These are phyloP conservation scores for Chydorus sphaericus DNA, from an alignment of 2,888 invertebrate species.

Conservation along the genomic window DNA sequence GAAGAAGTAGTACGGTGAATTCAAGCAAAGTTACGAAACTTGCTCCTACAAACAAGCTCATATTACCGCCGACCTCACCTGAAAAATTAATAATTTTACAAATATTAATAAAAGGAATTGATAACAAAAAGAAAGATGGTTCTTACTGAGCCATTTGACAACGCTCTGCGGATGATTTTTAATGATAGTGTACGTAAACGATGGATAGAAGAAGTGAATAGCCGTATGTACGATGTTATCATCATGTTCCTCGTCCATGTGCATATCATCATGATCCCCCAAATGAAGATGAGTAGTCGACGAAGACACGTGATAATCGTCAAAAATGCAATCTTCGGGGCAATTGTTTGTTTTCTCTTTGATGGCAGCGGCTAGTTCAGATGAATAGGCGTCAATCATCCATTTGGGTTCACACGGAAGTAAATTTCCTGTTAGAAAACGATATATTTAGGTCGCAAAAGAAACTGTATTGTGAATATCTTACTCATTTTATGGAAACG, in stretches of 20 bases:
- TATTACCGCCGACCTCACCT: no score
- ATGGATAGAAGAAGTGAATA: constrained; percentile 16
- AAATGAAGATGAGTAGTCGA: constrained; percentile 3
- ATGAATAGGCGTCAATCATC: neutral
- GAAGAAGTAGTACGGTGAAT: no score
- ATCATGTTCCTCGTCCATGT: constrained; percentile 5
- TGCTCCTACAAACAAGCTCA: no score
- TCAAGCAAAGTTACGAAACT: no score
- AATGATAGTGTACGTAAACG: constrained; percentile 25
- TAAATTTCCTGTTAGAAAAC: no score
- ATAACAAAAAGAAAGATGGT: no score
- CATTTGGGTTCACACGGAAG: neutral
- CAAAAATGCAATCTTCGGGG: constrained; percentile 8
- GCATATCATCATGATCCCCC: constrained; percentile 10
- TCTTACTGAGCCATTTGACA: constrained; percentile 13
- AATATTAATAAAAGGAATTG: no score
- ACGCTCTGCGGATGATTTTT: constrained; percentile 13
- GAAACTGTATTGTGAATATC: no score
- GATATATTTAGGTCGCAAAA: no score
- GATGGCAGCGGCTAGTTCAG: neutral
- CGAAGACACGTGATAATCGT: neutral
- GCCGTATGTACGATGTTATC: constrained; percentile 16
- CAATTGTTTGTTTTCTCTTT: constrained; percentile 1
- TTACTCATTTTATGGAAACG: constrained; percentile 5
- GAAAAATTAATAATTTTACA: no score